A percentile compares a stretch with the other conserved stretches of the same genome.
These are phyloP conservation scores for Actenoides hombroni DNA, from an alignment of 2,113 vertebrate genomes.

Conservation along the genomic window DNA sequence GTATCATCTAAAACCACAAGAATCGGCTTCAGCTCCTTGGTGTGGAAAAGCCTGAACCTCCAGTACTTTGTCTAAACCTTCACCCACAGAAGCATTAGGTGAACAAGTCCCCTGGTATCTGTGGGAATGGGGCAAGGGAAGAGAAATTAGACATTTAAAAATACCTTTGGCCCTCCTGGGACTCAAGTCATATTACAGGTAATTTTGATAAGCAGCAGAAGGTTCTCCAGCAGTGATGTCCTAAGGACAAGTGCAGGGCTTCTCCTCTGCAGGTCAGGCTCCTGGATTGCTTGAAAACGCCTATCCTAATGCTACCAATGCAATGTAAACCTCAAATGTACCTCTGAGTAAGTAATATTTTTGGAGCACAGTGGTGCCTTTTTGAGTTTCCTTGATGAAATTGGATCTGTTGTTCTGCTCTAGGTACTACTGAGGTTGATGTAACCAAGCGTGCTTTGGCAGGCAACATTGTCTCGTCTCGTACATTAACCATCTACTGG, in stretches of 20 bases:
- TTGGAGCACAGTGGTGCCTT: not conserved
- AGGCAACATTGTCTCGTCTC: not conserved
- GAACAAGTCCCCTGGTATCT: not conserved
- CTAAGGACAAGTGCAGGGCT: not conserved
- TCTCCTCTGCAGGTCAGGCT: not conserved
- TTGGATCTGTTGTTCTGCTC: not conserved
- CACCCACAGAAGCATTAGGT: not conserved
- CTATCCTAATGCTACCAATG: accelerated
- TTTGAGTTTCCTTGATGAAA: not conserved
- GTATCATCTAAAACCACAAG: not conserved
- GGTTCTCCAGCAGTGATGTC: not conserved
- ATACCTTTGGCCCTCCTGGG: not conserved
- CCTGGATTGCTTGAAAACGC: not conserved
- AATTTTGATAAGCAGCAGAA: not conserved
- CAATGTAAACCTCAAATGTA: not conserved
- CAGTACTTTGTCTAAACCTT: no score
- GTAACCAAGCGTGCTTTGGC: not conserved
- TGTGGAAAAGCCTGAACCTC: not conserved
- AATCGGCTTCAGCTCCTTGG: accelerated
- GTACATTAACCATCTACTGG: not conserved
- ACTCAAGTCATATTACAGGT: not conserved
- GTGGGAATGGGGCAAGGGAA: not conserved
- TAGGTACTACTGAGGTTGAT: not conserved
- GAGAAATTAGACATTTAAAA: not conserved
- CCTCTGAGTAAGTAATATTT: not conserved